Percentiles rank a stretch among this genome's conserved stretches.
phyloP scores from a whole-genome alignment of 2,113 vertebrate species.

The Athene cunicularia region DNA sequence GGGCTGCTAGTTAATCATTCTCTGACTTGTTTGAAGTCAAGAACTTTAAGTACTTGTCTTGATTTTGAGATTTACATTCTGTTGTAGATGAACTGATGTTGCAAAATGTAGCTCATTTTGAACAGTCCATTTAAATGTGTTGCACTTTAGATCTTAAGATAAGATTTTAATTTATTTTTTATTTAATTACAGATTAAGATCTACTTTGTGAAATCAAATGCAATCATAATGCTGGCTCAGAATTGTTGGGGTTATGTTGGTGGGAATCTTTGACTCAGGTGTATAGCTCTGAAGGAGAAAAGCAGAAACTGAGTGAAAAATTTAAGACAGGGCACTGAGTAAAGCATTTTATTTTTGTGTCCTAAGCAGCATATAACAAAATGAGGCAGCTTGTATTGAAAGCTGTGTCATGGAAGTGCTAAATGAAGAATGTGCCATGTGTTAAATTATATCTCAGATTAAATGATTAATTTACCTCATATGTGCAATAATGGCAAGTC shows the following conservation, averaged over 20 bases:
- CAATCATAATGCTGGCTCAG: neutral
- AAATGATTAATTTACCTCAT: neutral
- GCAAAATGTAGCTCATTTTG: neutral
- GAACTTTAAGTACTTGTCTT: neutral
- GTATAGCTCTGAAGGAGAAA: neutral
- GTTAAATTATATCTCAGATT: neutral
- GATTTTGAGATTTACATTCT: neutral
- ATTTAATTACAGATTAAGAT: too few relatives aligned
- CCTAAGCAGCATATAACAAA: neutral
- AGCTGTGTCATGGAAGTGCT: neutral
- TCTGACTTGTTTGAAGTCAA: neutral
- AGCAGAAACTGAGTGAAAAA: neutral
- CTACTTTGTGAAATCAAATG: neutral
- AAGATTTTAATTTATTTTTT: too few relatives aligned
- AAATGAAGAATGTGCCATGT: neutral
- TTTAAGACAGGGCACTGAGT: neutral
- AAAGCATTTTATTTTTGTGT: neutral
- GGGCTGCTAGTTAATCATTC: neutral
- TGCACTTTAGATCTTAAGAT: neutral
- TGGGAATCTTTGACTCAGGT: neutral
- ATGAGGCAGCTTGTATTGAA: neutral
- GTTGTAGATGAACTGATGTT: neutral
- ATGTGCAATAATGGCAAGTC: neutral
- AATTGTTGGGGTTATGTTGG: neutral
- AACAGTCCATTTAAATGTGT: neutral